Evolutionary conservation across 2,113 vertebrate genomes (phyloP).

Genomic region (Callopanchax toddi): DNA sequence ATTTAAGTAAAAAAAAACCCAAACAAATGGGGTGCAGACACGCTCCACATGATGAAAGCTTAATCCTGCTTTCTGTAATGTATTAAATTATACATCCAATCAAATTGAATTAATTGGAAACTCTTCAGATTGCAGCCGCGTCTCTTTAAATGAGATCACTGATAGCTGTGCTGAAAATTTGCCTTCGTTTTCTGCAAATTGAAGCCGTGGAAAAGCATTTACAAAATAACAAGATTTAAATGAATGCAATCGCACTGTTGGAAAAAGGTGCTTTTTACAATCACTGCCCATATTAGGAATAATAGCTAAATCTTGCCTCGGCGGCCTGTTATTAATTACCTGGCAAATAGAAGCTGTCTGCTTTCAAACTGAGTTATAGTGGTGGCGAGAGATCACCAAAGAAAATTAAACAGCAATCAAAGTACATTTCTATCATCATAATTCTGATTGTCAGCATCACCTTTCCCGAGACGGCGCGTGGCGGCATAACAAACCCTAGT

Average conservation of each 20-base stretch:
- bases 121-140: constrained; percentile 60
- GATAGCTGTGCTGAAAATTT: constrained; percentile 68
- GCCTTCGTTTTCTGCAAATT: constrained; percentile 76
- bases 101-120: constrained; percentile 70
- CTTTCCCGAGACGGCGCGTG: constrained; percentile 81
- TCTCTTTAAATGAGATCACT: constrained; percentile 74
- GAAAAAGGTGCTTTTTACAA: constrained; percentile 80
- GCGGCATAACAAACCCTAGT: constrained; percentile 87
- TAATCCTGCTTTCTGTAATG: constrained; percentile 63
- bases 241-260: constrained; percentile 77
- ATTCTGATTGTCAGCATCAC: constrained; percentile 85
- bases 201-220: constrained; percentile 77
- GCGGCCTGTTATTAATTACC: constrained; percentile 79
- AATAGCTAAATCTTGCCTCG: constrained; percentile 75
- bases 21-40: constrained; percentile 43
- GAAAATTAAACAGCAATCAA: constrained; percentile 89
- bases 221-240: constrained; percentile 83
- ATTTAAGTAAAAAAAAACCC: constrained; percentile 42
- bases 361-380: constrained; percentile 69
- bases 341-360: constrained; percentile 79
- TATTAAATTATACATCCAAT: constrained; percentile 66
- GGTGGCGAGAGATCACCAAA: constrained; percentile 70
- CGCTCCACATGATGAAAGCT: constrained; percentile 57
- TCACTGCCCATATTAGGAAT: constrained; percentile 79
- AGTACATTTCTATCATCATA: constrained; percentile 90